Base-by-base conservation (phyloP, 1,140 invertebrate genomes). In the Drosophila simulans region DNA sequence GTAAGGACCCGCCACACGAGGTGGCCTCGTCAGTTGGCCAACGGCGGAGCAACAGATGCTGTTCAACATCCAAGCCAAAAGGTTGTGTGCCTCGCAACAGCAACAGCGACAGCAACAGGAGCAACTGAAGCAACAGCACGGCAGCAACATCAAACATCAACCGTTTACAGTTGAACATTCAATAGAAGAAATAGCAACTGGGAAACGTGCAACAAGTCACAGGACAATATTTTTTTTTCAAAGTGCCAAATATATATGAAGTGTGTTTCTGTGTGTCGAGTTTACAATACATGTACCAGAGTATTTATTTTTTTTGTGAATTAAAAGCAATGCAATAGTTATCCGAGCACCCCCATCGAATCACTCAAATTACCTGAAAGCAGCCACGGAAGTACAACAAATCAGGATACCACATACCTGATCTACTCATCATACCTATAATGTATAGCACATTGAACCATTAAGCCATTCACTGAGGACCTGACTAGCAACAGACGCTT, bases 1-100 rank as follows among this genome's bases (percentile, higher is more conserved):
- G 37, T 13, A 12, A 13, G 40, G 27, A 48, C 59, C 22, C n/a
- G 46, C 48, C 39, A 56, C 45, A 59, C 78, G 79, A 86, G 79
- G 69, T 58, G 84, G 58, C 56, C 69, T 85, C 83, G 83, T 70
- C 39, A 78, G 62, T 88, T 63, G 74, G 78, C 48, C 69, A 69
- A 54, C 62, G 45, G 76, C 84, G 48, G 68, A 68, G 84, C 84
- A 88, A 88, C 84, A 88, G 84, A 88, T 88, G 84, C 84, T 88
- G 84, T 84, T 78, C 80, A 89, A 89, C 84, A 89, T 80, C 57
- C 66, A 84, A 89, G 77, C 84, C 69, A 51, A 83, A 77, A 60
- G 84, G 84, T 88, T 88, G 84, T 89, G 76, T 66, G 81, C 60
- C 72, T 58, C 74, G 68, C 62, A 52, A 31, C 57, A 68, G 22